Percentiles rank a stretch among this genome's conserved stretches.
phyloP scores from a whole-genome alignment of 2,888 invertebrate genomes.

The Willowsia nigromaculata region DNA sequence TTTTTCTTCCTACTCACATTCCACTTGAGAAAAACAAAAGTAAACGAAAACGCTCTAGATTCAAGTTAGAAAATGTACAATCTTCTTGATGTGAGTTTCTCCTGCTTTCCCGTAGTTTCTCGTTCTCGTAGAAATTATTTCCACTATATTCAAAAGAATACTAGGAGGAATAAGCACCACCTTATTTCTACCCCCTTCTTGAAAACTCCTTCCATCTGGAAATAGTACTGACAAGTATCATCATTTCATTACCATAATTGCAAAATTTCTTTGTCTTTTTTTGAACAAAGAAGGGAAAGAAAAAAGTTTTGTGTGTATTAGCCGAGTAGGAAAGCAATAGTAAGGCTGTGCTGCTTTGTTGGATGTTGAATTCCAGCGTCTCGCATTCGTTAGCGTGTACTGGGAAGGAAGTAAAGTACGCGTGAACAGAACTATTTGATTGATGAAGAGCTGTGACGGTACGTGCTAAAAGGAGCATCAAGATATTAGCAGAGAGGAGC shows the following conservation, averaged over 20 bases:
- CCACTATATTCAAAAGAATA: conserved; percentile 23
- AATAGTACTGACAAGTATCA: conserved; percentile 53
- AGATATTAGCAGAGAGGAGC: conserved; percentile 10
- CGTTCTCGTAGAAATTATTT: conserved; percentile 3
- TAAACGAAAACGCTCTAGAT: conserved; percentile 9
- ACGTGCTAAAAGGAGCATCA: conserved; percentile 45
- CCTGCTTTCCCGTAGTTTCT: not conserved
- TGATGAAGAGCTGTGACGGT: conserved; percentile 47
- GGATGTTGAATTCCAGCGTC: conserved; percentile 21
- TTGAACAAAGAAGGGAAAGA: not conserved
- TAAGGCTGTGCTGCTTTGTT: conserved; percentile 16
- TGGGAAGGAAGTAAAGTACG: conserved; percentile 28
- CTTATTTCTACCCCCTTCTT: not conserved
- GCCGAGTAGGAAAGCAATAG: not conserved
- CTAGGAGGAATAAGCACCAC: not conserved
- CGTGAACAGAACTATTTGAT: conserved; percentile 52
- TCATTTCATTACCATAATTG: conserved; percentile 67
- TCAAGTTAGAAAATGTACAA: conserved; percentile 12
- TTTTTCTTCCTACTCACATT: conserved; percentile 28
- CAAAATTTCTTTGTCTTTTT: conserved; percentile 60
- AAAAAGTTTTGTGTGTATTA: conserved; percentile 8
- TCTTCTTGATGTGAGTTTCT: not conserved
- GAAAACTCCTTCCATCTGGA: not conserved
- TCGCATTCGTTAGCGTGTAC: conserved; percentile 31
- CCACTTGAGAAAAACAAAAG: conserved; percentile 16